Conservation (phyloP, 2,113 vertebrate species). For the Percina caprodes region DNA sequence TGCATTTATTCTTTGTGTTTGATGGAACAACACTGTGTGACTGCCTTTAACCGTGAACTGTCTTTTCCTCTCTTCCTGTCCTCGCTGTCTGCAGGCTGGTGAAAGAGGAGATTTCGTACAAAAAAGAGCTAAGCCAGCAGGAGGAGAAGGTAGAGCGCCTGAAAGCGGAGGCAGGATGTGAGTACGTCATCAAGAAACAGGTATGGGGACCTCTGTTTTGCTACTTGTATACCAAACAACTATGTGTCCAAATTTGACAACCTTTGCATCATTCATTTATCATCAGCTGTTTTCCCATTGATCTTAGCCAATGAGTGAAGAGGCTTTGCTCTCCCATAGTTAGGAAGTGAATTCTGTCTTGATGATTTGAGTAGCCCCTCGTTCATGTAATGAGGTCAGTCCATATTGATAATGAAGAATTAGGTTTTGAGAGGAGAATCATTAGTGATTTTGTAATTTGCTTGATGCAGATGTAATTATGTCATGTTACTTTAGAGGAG, state of each 20-base stretch:
- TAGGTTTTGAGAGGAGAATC: conserved; percentile 69
- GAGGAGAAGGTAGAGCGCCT: conserved; percentile 94
- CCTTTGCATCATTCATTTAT: neutral
- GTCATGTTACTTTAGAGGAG: conserved; percentile 78
- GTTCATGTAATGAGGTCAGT: conserved; percentile 67
- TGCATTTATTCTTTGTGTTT: conserved; percentile 49
- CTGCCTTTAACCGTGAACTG: conserved; percentile 20
- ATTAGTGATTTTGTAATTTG: conserved; percentile 78
- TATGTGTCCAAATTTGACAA: neutral
- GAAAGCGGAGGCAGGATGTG: conserved; percentile 90
- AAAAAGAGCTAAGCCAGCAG: conserved; percentile 92
- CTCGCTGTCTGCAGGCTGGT: conserved; percentile 85
- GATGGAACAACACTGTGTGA: conserved; percentile 46
- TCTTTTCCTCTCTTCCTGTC: conserved; percentile 11
- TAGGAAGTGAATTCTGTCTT: conserved; percentile 25
- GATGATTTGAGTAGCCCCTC: conserved; percentile 38
- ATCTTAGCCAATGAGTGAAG: neutral
- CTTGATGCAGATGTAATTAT: conserved; percentile 78
- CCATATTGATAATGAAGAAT: conserved; percentile 64
- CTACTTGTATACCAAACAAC: conserved; percentile 3
- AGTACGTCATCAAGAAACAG: conserved; percentile 95
- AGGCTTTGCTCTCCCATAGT: conserved; percentile 4
- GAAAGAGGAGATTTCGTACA: conserved; percentile 93
- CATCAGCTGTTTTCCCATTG: neutral
- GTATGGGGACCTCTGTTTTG: conserved; percentile 61